These are phyloP conservation scores for Diplodus puntazzo DNA, from an alignment of 2,797 vertebrate species.

Conservation along the genomic window DNA sequence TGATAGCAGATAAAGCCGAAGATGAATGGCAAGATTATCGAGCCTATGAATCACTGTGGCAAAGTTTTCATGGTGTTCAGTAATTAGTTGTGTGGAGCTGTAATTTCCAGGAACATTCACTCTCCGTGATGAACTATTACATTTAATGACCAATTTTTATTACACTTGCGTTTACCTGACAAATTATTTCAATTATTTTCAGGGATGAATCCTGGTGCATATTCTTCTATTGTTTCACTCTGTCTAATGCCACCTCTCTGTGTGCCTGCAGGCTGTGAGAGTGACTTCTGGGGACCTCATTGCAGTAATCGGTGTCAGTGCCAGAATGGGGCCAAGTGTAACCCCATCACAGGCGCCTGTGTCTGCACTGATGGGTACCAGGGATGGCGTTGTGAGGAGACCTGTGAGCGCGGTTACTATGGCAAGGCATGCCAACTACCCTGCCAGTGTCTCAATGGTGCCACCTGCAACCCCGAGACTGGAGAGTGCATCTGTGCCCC, in stretches of 20 bases:
- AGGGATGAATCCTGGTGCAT: conserved; percentile 21
- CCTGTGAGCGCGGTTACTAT: conserved; percentile 92
- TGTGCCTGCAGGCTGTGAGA: conserved; percentile 92
- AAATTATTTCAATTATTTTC: conserved; percentile 25
- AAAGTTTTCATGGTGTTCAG: conserved; percentile 9
- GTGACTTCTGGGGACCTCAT: conserved; percentile 97
- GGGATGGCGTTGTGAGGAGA: conserved; percentile 98
- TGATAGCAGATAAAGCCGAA: background rate
- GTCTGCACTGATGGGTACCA: conserved; percentile 96
- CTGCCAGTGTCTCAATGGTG: conserved; percentile 96
- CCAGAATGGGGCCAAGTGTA: conserved; percentile 97
- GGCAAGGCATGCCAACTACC: conserved; percentile 95
- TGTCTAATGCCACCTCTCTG: conserved; percentile 46
- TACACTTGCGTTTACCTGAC: conserved; percentile 15
- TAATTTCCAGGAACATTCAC: conserved; percentile 27
- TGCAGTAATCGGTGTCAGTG: conserved; percentile 99
- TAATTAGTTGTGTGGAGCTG: conserved; percentile 12
- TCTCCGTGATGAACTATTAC: conserved; percentile 23
- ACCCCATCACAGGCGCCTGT: conserved; percentile 99
- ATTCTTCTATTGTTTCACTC: conserved; percentile 29
- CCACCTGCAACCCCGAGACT: conserved; percentile 94
- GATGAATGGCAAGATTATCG: background rate
- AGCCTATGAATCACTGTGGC: conserved; percentile 14
- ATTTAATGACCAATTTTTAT: conserved; percentile 29
- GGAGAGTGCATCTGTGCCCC: conserved; percentile 97